Evolutionary conservation across 2,113 vertebrate genomes (phyloP).

Genomic region (Limnothrissa miodon): DNA sequence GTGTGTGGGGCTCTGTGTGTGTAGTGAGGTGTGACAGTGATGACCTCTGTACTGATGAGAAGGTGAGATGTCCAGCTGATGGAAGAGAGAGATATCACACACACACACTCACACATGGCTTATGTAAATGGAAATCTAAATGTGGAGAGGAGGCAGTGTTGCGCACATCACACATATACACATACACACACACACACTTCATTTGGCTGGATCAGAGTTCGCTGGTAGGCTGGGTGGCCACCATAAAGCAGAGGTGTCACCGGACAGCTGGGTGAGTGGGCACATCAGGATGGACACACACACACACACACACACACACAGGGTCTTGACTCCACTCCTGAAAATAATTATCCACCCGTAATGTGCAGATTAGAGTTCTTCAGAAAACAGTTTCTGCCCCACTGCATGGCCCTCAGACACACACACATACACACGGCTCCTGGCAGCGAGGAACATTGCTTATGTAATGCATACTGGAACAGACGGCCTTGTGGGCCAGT

Average conservation of each 20-base stretch:
- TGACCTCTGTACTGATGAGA: not conserved
- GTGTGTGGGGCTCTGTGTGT: no score
- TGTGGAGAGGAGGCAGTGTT: not conserved
- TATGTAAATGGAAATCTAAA: not conserved
- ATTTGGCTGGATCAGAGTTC: not conserved
- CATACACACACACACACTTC: not conserved
- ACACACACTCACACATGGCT: not conserved
- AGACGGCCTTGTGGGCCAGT: not conserved
- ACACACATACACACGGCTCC: not conserved
- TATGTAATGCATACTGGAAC: not conserved
- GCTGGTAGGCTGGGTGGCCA: not conserved
- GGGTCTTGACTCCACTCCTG: conserved; percentile 8
- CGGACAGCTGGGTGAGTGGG: not conserved
- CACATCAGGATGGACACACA: not conserved
- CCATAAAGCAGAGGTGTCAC: not conserved
- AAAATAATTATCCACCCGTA: conserved; percentile 1
- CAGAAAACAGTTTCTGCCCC: not conserved
- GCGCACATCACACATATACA: no score
- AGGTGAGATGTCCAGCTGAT: conserved; percentile 2
- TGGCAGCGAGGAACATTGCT: not conserved
- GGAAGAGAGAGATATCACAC: not conserved
- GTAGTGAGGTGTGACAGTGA: not conserved
- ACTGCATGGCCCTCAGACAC: not conserved
- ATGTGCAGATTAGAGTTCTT: not conserved
- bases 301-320: conserved; percentile 14